These are phyloP conservation scores for Pangasianodon hypophthalmus DNA, from an alignment of 2,113 vertebrate genomes.

Conservation along the genomic window DNA sequence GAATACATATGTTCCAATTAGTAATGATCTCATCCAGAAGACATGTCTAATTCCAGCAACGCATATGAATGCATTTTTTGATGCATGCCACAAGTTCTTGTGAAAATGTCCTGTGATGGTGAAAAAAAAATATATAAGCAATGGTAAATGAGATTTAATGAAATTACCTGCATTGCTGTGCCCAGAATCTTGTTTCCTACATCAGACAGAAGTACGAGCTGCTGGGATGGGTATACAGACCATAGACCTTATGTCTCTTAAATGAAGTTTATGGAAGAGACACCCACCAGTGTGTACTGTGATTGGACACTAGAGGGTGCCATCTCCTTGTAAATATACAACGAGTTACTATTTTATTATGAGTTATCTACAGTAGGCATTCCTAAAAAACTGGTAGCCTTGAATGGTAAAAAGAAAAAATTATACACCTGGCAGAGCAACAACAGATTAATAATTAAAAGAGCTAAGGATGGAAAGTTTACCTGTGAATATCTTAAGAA, in stretches of 20 bases:
- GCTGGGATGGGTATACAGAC: slow-evolving; percentile 3
- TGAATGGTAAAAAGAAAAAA: neutral
- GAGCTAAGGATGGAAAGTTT: neutral
- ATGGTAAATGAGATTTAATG: neutral
- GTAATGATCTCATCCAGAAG: neutral
- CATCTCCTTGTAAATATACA: neutral
- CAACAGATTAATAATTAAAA: neutral
- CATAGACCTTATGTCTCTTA: neutral
- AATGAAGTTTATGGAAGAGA: neutral
- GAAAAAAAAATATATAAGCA: neutral
- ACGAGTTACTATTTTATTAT: neutral
- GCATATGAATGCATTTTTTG: neutral
- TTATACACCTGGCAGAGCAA: neutral
- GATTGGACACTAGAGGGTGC: slow-evolving; percentile 30
- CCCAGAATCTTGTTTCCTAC: neutral
- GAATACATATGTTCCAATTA: neutral
- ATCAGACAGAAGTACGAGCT: slow-evolving; percentile 8
- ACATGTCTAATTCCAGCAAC: neutral
- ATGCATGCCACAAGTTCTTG: neutral
- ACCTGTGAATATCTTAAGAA: neutral
- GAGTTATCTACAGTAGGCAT: neutral
- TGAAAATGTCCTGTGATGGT: neutral
- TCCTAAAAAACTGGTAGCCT: neutral
- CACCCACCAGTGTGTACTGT: neutral
- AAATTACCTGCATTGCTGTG: no score